These are phyloP conservation scores for Cryptoprocta ferox DNA, from an alignment of 2,797 vertebrate species.

Conservation along the genomic window DNA sequence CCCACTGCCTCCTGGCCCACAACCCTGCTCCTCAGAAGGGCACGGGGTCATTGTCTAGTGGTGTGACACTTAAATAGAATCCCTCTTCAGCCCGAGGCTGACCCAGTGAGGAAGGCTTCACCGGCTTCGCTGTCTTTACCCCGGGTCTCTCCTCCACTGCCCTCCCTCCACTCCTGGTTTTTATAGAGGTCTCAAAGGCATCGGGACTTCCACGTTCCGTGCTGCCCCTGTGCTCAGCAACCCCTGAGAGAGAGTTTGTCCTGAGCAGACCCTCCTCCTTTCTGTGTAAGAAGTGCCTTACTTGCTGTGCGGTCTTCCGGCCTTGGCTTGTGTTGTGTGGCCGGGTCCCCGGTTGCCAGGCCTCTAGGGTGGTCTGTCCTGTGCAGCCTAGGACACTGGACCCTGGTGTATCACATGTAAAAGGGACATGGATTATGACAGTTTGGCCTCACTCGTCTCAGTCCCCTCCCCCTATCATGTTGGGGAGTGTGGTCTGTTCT, in stretches of 20 bases:
- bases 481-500: background rate
- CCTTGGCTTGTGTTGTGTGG: background rate
- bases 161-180: fast-evolving
- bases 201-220: background rate
- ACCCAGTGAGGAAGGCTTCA: background rate
- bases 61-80: background rate
- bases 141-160: background rate
- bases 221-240: background rate
- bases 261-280: background rate
- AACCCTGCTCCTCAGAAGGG: background rate
- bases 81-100: fast-evolving
- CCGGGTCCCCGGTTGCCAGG: background rate
- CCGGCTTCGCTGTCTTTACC: background rate
- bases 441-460: constrained; percentile 23
- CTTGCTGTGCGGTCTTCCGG: background rate
- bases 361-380: background rate
- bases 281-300: constrained; percentile 86
- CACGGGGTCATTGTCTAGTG: background rate
- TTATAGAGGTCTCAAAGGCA: background rate
- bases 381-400: background rate
- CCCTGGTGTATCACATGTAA: constrained; percentile 62
- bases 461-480: background rate
- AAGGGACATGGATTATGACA: constrained; percentile 77
- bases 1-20: background rate
- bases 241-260: background rate